Evolutionary conservation across 2,113 vertebrate genomes (phyloP), one percentile per base, ranked within the genome.

Genomic region (Mormyrus lacerda): DNA sequence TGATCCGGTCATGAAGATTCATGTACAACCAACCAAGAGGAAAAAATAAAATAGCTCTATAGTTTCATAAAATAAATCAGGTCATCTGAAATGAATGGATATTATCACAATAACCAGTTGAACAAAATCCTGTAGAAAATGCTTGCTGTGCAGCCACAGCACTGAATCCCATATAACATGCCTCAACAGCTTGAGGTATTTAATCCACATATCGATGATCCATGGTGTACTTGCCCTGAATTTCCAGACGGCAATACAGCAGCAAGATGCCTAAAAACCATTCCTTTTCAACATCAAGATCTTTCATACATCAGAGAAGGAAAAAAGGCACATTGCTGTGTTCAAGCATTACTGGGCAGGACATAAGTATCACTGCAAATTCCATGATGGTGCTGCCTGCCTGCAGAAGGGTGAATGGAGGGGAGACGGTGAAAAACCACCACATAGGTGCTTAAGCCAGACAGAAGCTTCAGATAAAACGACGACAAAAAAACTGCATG

Each of bases 1-100:
- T 92, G 93, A 96, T 96, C 96, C 96, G 94, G 94, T 96, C 95
- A 96, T 93, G 93, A 91, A 94, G 93, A 93, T 94, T 94, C 35
- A 79, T 39, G 89, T 73, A 91, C 79, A 88, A 47, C 17, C 27
- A 89, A 39, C 35, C 45, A 45, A 76, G n/a, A 31, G n/a, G 45
- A 27, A 51, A 8, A 51, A 76, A 50, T 35, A 50, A 88, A 51
- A 73, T 19, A 27, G 44, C 42, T 45, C 76, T 92, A 88, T 90
- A 92, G 92, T 93, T 89, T 85, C 19, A 89, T 86, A 90, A 85
- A 83, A 61, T 61, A n/a, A 61, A 61, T 61, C 24, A 61, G 55
- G 55, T 9, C 55, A 61, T 61, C 55, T 85, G 91, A 89, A 91
- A 93, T 91, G 89, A 89, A 92, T 90, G 90, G 90, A 90, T 82